Evolutionary conservation across 2,888 invertebrate species (phyloP), one percentile per base, ranked within the genome.

Genomic region (Chirona hameri): DNA sequence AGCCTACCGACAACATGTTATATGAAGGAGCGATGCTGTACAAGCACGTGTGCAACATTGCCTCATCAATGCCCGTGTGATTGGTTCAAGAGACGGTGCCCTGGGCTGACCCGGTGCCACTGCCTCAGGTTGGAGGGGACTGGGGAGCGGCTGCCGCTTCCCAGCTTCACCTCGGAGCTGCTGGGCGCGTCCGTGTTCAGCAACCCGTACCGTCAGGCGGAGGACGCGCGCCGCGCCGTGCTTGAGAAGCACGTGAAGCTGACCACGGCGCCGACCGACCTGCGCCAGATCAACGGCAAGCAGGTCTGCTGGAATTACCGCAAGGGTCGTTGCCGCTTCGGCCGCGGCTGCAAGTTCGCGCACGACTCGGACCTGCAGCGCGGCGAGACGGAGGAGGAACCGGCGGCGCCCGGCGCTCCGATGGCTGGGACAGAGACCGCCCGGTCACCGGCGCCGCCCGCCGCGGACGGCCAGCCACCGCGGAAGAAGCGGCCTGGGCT

Each of bases 221-320:
- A 96, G 88, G 91, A 93, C 87, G 94, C 94, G 3, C 95, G 96
- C 88, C 93, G 93, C 83, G 94, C 95, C 24, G 92, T 95, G 83
- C 89, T 97, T 79, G 95, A 97, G 87, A 95, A 95, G 86, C 97
- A 97, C 88, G 96, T 97, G 0, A 96, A 96, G 91, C 95, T 97
- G 95, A 95, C 94, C 86, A 91, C 90, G 21, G 89, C 89, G 85
- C 92, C 92, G 87, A 92, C 92, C 85, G 92, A 92, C 87, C 91
- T 92, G n/a, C 91, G 92, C 86, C 92, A 92, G 88, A 94, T 95
- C 86, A 95, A 95, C 87, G 95, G 95, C 0, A 94, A 93, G 86
- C 94, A 94, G 87, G 93, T 97, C 84, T 97, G 97, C 88, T 97
- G 95, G 95, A 97, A 95, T 89, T 95, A 96, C 87, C 91, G 95